Base-by-base conservation (phyloP, 2,113 vertebrate genomes). In the Crotophaga sulcirostris region DNA sequence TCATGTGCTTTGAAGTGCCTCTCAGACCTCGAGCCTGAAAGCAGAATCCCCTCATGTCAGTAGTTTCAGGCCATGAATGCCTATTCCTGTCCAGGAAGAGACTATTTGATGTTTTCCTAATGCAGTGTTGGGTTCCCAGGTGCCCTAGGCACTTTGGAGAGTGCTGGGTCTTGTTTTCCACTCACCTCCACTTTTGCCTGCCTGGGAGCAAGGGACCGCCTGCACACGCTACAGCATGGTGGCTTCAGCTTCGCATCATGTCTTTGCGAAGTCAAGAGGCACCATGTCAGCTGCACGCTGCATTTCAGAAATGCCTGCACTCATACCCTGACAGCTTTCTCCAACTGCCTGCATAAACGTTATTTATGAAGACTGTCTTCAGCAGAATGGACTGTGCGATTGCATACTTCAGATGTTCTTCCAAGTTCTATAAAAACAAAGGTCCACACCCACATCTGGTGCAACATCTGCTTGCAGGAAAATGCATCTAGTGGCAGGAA, bases 211-310 rank as follows among this genome's bases (percentile, higher is more conserved):
- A 28, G 45, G 45, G 21, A 47, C 14, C 15, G 16, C 49, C 49
- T 56, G 42, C 38, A 25, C 29, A 19, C 0, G 1, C 17, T 52
- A 63, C 58, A 83, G 47, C 38, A 29, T 0, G 0, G 20, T 17
- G 36, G 28, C 24, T 45, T 73, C 31, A 24, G 78, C 49, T 87
- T 62, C 4, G 15, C 29, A 44, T 14, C 0, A 0, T 8, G 10
- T 54, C 49, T 25, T 9, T 6, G 33, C 19, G 23, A 24, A 67
- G 36, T 47, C 11, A 4, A 33, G 63, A 47, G 55, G 21, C 51
- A 40, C 28, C 1, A 0, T 3, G 4, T 49, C 4, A 4, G 44
- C 38, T 1, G 0, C 23, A 13, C 0, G 0, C 40, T 68, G 58
- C 23, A 9, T 40, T 54, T 45, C 42, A 56, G 62, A 78, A 72